A percentile compares a stretch with the other conserved stretches of the same genome.
These are phyloP conservation scores for Mamestra configurata DNA, from an alignment of 1,140 invertebrate genomes.

Conservation along the genomic window DNA sequence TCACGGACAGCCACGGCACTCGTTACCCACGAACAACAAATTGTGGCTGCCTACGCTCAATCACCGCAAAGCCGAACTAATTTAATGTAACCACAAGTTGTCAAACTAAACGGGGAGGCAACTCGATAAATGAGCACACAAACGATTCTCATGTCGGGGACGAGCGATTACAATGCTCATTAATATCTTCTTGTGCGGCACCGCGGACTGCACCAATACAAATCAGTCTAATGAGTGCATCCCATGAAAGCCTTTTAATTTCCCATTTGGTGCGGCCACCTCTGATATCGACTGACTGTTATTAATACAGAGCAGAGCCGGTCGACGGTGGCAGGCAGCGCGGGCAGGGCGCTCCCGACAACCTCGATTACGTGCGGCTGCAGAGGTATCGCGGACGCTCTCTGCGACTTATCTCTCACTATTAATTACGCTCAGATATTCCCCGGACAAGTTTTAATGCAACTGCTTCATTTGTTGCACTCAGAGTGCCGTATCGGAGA, in stretches of 20 bases:
- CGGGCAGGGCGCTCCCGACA: constrained; percentile 70
- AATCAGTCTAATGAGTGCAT: constrained; percentile 84
- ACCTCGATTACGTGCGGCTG: constrained; percentile 73
- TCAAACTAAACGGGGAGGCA: constrained; percentile 46
- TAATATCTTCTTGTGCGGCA: constrained; percentile 79
- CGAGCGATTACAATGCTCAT: constrained; percentile 75
- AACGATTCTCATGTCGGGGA: constrained; percentile 70
- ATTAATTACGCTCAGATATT: constrained; percentile 87
- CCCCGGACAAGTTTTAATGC: constrained; percentile 86
- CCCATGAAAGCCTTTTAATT: constrained; percentile 87
- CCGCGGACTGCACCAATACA: constrained; percentile 71
- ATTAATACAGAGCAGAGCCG: constrained; percentile 80
- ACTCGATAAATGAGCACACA: constrained; percentile 68
- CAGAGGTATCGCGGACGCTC: constrained; percentile 75
- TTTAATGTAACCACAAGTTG: constrained; percentile 54
- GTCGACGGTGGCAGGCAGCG: constrained; percentile 72
- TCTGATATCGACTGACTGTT: constrained; percentile 81
- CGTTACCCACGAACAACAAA: constrained; percentile 52
- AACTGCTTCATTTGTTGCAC: constrained; percentile 85
- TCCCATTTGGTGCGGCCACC: constrained; percentile 80
- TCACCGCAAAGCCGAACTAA: constrained; percentile 45
- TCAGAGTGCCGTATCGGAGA: constrained; percentile 82
- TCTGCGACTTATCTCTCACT: constrained; percentile 81
- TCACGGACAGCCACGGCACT: constrained; percentile 49
- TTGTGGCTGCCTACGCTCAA: constrained; percentile 55